Conservation (phyloP, 2,888 invertebrate species). For the Calliopum simillimum region DNA sequence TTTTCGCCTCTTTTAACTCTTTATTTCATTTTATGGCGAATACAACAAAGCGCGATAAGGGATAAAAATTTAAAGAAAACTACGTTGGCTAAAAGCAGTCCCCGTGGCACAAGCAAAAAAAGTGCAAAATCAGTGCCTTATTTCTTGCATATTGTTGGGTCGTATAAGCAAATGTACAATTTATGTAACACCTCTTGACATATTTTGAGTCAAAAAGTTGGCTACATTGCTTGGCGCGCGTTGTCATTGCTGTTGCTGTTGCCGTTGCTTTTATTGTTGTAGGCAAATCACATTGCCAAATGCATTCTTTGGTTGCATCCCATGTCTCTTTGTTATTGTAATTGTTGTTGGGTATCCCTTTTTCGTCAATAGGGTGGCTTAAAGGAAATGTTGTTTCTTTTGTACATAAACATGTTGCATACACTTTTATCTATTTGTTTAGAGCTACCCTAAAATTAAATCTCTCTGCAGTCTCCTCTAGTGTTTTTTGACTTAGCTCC, state of each 20-base stretch:
- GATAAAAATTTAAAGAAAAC: constrained; percentile 7
- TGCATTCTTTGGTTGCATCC: constrained; percentile 35
- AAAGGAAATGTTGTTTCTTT: no score
- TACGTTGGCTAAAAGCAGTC: neutral
- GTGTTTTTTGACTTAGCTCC: neutral
- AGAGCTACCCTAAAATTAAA: no score
- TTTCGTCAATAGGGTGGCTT: neutral
- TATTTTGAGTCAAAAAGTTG: constrained; percentile 48
- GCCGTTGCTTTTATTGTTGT: constrained; percentile 18
- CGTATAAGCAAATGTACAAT: constrained; percentile 41
- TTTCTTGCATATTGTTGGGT: neutral
- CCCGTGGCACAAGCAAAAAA: neutral
- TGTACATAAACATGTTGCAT: no score
- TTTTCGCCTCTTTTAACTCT: neutral
- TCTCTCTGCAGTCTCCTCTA: no score
- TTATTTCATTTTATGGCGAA: neutral
- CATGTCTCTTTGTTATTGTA: neutral
- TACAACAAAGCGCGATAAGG: constrained; percentile 7
- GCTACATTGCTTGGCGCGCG: constrained; percentile 40
- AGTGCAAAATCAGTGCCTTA: neutral
- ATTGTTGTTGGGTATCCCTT: constrained; percentile 19
- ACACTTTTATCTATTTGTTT: no score
- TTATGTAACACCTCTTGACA: constrained; percentile 52
- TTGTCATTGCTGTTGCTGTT: constrained; percentile 31
- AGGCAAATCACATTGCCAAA: constrained; percentile 17